Base-by-base conservation (phyloP, 2,888 invertebrate species). In the Heliconius ethilla region DNA sequence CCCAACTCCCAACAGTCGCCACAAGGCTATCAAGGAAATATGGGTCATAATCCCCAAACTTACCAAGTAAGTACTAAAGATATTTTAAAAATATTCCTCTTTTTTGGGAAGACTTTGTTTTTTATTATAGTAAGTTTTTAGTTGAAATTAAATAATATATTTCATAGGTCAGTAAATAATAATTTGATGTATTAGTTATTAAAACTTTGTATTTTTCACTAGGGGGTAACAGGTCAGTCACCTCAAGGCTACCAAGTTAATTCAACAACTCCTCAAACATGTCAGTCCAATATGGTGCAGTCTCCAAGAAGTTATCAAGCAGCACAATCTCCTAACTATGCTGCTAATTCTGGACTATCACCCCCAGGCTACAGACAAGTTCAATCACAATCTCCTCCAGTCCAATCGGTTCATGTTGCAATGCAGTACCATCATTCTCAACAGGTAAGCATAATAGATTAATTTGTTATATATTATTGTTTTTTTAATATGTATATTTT, bases 181-280 rank as follows among this genome's bases (percentile, higher is more conserved):
- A 45, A 45, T 45, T 1, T 45, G 6, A 45, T 6, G 45, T 15
- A 45, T 45, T 15, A 45, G 15, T 45, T 45, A 37, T 2, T 25
- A 59, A 59, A 59, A 37, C n/a, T 45, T 70, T 29, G 29, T 70
- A 11, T 55, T 55, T 29, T 70, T 45, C 83, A 73, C 80, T 83
- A 93, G 92, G 89, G 90, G 85, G 89, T 92, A 69, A 88, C 93
- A 62, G 90, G 89, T 25, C 95, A 93, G 81, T 89, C 94, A 9
- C 92, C 95, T 29, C 95, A 95, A 83, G 92, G 92, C 77, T 95
- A 95, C 80, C 95, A 95, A 88, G 95, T 95, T 67, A 95, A 95
- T 80, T 92, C 95, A 75, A 92, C 94, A 22, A 90, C 95, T 77
- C 94, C 95, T 22, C 95, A 95, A 79, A 91, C 87, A 73, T 93